phyloP scores from a whole-genome alignment of 1,140 invertebrate genomes.

The Eulimnadia texana region DNA sequence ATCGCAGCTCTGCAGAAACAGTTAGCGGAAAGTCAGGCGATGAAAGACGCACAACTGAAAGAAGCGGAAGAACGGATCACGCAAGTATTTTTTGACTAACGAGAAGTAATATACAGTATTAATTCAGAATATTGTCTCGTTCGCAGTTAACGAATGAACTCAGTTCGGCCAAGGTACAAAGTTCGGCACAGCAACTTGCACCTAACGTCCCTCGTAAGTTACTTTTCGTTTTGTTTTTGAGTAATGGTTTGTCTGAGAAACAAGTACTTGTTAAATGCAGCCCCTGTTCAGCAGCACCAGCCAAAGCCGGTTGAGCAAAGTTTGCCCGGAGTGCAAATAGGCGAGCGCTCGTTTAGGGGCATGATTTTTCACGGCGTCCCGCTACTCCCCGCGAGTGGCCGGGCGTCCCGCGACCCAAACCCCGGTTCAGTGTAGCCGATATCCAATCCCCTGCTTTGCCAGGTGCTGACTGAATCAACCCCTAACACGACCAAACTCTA shows the following conservation, averaged over 20 bases:
- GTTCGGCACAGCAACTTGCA: neutral
- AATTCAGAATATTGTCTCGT: no score
- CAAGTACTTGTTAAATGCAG: no score
- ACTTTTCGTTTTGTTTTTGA: no score
- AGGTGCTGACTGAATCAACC: neutral
- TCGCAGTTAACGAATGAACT: neutral
- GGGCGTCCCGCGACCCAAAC: slow-evolving; percentile 15
- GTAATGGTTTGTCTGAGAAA: no score
- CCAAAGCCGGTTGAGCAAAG: neutral
- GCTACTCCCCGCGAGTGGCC: slow-evolving; percentile 18
- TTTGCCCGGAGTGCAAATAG: neutral
- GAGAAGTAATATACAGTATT: no score
- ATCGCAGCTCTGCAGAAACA: neutral
- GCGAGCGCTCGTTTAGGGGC: slow-evolving; percentile 9
- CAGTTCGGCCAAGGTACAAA: neutral
- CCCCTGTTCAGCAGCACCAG: neutral
- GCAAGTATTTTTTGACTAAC: no score
- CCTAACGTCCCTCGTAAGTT: no score
- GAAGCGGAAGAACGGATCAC: slow-evolving; percentile 4
- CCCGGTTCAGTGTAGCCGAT: slow-evolving; percentile 18
- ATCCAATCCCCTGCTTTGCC: neutral
- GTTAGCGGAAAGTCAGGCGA: neutral
- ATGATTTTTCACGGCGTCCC: slow-evolving; percentile 17
- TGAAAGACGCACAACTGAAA: neutral
- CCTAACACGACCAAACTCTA: no score